phyloP scores from a whole-genome alignment of 1,140 invertebrate species.

The Grapholita molesta region DNA sequence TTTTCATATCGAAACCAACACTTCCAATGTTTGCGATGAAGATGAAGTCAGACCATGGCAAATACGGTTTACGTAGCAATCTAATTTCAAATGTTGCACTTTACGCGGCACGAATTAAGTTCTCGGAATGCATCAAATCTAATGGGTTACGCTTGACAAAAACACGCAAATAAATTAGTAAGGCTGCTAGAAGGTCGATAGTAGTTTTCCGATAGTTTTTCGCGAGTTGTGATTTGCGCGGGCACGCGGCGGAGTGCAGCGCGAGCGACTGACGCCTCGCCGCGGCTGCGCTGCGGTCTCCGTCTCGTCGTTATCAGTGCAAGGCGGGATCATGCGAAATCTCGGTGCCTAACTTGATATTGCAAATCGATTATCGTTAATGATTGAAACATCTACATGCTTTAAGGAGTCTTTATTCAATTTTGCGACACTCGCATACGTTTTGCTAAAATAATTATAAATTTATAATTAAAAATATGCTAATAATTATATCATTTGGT shows the following conservation, averaged over 20 bases:
- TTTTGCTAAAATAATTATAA: too few relatives aligned
- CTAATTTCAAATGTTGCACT: background rate
- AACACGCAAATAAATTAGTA: conserved; percentile 40
- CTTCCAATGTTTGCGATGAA: conserved; percentile 6
- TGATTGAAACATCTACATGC: background rate
- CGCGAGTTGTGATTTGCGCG: conserved; percentile 13
- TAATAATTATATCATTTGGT: too few relatives aligned
- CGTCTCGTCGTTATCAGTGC: conserved; percentile 60
- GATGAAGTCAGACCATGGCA: conserved; percentile 18
- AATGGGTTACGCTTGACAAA: background rate
- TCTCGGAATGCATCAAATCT: background rate
- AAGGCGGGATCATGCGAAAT: conserved; percentile 54
- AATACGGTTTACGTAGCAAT: conserved; percentile 17
- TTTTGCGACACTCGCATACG: too few relatives aligned
- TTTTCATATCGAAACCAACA: conserved; percentile 57
- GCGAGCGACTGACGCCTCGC: conserved; percentile 25
- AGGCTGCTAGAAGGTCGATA: conserved; percentile 60
- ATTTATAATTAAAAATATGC: too few relatives aligned
- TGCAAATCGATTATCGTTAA: background rate
- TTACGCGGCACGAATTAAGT: background rate
- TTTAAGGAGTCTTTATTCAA: too few relatives aligned
- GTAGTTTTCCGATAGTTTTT: conserved; percentile 46
- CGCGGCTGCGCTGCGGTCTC: background rate
- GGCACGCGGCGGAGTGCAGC: conserved; percentile 31
- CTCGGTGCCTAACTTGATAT: conserved; percentile 24